Evolutionary conservation across 1,140 invertebrate species (phyloP).

Genomic region (Pseudomyrmex sp.): DNA sequence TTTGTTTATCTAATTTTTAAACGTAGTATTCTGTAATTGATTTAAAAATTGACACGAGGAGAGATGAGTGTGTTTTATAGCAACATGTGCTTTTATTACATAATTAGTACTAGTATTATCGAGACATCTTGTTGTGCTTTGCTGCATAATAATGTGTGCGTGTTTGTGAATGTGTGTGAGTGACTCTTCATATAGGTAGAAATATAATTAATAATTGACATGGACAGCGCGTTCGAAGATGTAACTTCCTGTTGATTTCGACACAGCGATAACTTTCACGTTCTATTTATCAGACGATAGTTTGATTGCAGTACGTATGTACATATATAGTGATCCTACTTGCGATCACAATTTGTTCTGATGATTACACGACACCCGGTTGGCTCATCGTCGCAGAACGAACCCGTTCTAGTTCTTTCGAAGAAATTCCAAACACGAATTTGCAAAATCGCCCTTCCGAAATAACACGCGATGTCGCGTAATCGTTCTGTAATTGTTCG

Average conservation of each 20-base stretch:
- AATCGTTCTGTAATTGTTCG: conserved; percentile 68
- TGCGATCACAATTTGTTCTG: conserved; percentile 40
- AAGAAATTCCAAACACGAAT: conserved; percentile 1
- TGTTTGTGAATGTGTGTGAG: no score
- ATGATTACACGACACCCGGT: conserved; percentile 39
- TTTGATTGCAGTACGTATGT: neutral
- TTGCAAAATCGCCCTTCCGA: conserved; percentile 44
- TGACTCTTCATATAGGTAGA: neutral
- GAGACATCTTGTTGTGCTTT: neutral
- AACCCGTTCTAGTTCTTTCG: conserved; percentile 3
- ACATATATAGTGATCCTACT: neutral
- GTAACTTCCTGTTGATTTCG: conserved; percentile 81
- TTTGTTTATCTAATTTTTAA: neutral
- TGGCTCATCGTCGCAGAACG: conserved; percentile 31
- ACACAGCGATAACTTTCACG: conserved; percentile 82
- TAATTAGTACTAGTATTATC: conserved; percentile 1
- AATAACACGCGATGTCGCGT: conserved; percentile 34
- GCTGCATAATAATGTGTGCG: neutral
- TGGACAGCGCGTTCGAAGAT: conserved; percentile 51
- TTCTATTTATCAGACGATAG: conserved; percentile 73
- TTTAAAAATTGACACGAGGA: neutral
- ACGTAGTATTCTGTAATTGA: neutral
- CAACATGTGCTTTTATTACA: neutral
- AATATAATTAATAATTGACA: conserved; percentile 61
- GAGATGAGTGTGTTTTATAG: neutral